Conservation (phyloP, 2,888 invertebrate genomes). For the Euspilapteryx auroguttella region DNA sequence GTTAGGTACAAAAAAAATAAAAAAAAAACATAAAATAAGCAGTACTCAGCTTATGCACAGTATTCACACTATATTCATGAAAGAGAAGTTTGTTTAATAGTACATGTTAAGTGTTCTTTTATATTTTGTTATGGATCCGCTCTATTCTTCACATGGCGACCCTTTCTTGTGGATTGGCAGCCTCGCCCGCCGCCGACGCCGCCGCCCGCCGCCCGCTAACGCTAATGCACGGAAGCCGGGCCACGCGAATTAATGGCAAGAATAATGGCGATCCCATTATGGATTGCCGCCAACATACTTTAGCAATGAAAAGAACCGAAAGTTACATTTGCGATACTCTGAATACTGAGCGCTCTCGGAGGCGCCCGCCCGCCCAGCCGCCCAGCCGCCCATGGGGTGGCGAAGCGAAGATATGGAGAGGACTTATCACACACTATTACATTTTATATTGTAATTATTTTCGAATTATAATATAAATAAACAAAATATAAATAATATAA, state of each 20-base stretch:
- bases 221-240: slow-evolving; percentile 59
- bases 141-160: slow-evolving; percentile 17
- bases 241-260: slow-evolving; percentile 60
- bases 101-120: slow-evolving; percentile 3
- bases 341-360: slow-evolving; percentile 55
- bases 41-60: too few species aligned
- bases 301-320: slow-evolving; percentile 62
- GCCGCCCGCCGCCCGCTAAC: slow-evolving; percentile 42
- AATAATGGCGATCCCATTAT: slow-evolving; percentile 63
- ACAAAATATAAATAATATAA: too few species aligned
- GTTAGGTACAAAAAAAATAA: too few species aligned
- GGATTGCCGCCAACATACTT: slow-evolving; percentile 64
- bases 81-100: neutral
- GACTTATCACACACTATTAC: too few species aligned
- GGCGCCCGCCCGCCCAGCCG: slow-evolving; percentile 19
- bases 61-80: neutral
- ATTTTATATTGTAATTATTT: too few species aligned
- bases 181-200: slow-evolving; percentile 25
- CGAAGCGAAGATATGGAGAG: slow-evolving; percentile 19
- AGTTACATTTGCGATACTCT: slow-evolving; percentile 62
- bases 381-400: slow-evolving; percentile 16
- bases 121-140: slow-evolving; percentile 5
- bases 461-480: too few species aligned
- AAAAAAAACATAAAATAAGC: too few species aligned
- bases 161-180: slow-evolving; percentile 45